Conservation (phyloP, 2,888 invertebrate genomes). For the Ceriagrion tenellum region DNA sequence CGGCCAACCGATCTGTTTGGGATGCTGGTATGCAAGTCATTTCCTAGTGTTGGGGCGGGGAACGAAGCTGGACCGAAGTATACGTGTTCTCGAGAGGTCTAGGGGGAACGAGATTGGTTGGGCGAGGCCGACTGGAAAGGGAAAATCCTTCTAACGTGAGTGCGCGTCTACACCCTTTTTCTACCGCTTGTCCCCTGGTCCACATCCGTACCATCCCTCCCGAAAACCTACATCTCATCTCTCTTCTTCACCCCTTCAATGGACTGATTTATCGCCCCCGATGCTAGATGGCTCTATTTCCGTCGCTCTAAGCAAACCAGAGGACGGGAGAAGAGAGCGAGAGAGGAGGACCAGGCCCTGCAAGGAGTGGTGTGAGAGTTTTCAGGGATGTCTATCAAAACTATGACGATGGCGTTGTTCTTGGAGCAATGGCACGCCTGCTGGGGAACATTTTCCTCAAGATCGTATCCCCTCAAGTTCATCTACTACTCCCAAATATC, state of each 20-base stretch:
- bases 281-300: conserved; percentile 60
- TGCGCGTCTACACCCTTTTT: too few species aligned
- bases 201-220: background rate
- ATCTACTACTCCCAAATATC: background rate
- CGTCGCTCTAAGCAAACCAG: conserved; percentile 58
- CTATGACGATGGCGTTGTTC: background rate
- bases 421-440: background rate
- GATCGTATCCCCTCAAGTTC: background rate
- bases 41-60: background rate
- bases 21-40: background rate
- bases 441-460: background rate
- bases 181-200: background rate
- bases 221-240: background rate
- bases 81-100: background rate
- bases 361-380: background rate
- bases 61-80: background rate
- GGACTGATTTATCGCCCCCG: conserved; percentile 58
- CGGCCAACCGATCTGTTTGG: background rate
- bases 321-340: background rate
- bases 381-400: background rate
- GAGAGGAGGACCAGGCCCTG: background rate
- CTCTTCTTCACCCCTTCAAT: background rate
- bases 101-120: background rate
- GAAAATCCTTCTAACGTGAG: background rate
- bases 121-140: background rate